Base-by-base conservation (phyloP, 2,113 vertebrate species). In the Galeopterus variegatus region DNA sequence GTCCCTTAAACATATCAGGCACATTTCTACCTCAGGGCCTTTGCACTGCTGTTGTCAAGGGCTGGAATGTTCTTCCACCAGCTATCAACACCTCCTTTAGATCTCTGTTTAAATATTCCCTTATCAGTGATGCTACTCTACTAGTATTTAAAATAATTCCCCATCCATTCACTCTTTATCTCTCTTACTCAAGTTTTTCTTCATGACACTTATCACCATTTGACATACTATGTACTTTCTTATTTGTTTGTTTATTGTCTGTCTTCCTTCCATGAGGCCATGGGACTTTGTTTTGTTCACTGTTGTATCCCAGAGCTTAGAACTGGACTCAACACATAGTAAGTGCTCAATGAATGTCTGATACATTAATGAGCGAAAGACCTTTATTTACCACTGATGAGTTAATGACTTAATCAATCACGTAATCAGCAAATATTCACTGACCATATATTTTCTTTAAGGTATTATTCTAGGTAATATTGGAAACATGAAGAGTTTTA, bases 321-420 rank as follows among this genome's bases (percentile, higher is more conserved):
- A 90, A 52, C 5, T 79, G 83, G 41, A 41, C 50, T 83, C 28
- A 94, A 85, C 48, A 36, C 2, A 7, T 50, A 69, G 18, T 75
- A 65, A 79, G 18, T 54, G 33, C 48, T 96, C 26, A 67, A 11
- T 54, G 75, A 50, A 50, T 36, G 26, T 50, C 76, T 93, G 56
- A 77, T 93, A 60, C 64, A 77, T 96, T 88, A 73, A 77, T 56
- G n/a, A 75, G 41, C 15, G 45, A 76, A 89, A 90, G 60, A 58
- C 28, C 21, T 88, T 64, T 60, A 73, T 58, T 65, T 90, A 28
- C 33, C 33, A 54, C 11, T 90, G 31, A 50, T 5, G 92, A 79
- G 79, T 26, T 19, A 75, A 72, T 73, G 36, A 75, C 24, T 45
- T 85, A 62, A 50, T 60, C 8, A 64, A 36, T 56, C 4, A 70